A percentile compares a stretch with the other conserved stretches of the same genome.
Evolutionary conservation across 1,140 invertebrate species (phyloP).

Genomic region (Agrypnia vestita): DNA sequence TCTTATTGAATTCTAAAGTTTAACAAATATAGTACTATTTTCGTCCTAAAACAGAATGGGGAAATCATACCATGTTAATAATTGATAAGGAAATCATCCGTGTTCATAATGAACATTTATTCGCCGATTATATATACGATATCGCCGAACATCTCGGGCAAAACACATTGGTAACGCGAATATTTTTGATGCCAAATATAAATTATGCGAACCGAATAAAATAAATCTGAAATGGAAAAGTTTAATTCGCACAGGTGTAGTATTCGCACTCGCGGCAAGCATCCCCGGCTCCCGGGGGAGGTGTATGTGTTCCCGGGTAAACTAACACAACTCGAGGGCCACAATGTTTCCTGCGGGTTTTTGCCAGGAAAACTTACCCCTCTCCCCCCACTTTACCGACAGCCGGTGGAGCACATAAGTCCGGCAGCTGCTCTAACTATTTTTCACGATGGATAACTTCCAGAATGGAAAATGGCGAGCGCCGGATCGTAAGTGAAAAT

Average conservation of each 20-base stretch:
- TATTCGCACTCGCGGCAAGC: not conserved
- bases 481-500: conserved; percentile 19
- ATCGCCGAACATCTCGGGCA: not conserved
- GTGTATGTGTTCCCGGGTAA: conserved; percentile 3
- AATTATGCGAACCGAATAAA: not conserved
- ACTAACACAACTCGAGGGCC: conserved; percentile 26
- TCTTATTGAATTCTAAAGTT: no score
- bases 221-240: conserved; percentile 14
- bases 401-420: conserved; percentile 14
- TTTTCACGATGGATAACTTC: conserved; percentile 15
- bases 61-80: no score
- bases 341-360: conserved; percentile 26
- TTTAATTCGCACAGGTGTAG: conserved; percentile 28
- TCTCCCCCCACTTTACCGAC: not conserved
- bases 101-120: no score
- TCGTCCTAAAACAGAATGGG: no score
- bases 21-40: no score
- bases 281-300: not conserved
- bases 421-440: conserved; percentile 35
- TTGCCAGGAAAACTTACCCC: conserved; percentile 20
- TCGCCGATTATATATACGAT: not conserved
- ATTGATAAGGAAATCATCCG: not conserved
- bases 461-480: conserved; percentile 21
- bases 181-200: not conserved
- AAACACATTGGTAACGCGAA: conserved; percentile 1